A percentile compares a stretch with the other conserved stretches of the same genome.
Evolutionary conservation across 2,797 vertebrate genomes (phyloP).

Genomic region (Typhlichthys subterraneus): DNA sequence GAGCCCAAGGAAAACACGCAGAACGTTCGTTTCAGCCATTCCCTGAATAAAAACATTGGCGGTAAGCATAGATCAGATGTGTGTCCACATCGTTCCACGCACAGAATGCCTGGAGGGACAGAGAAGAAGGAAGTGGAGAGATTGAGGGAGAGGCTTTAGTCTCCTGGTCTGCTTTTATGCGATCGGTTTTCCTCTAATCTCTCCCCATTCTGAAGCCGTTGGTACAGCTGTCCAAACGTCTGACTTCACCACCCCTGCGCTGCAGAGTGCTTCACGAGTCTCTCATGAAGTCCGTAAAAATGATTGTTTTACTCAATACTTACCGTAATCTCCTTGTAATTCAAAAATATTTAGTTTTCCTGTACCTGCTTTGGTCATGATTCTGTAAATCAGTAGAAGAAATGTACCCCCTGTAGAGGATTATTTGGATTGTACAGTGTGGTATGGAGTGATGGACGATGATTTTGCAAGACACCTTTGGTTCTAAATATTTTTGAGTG

Average conservation of each 20-base stretch:
- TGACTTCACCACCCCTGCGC: conserved; percentile 48
- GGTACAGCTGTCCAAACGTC: conserved; percentile 70
- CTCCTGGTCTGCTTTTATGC: conserved; percentile 43
- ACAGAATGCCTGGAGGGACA: conserved; percentile 4
- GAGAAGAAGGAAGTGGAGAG: conserved; percentile 15
- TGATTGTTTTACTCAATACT: conserved; percentile 35
- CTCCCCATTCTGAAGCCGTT: conserved; percentile 34
- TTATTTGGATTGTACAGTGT: too few species aligned
- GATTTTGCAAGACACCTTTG: too few species aligned
- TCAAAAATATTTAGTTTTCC: too few species aligned
- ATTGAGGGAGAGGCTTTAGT: conserved; percentile 27
- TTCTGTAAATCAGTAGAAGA: too few species aligned
- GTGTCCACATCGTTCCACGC: neutral
- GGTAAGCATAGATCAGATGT: conserved; percentile 19
- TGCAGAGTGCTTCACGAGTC: conserved; percentile 4
- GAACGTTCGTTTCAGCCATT: neutral
- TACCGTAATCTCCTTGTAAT: too few species aligned
- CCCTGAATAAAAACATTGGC: conserved; percentile 36
- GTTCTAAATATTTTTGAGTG: too few species aligned
- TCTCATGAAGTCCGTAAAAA: conserved; percentile 23
- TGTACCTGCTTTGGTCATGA: too few species aligned
- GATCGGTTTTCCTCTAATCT: conserved; percentile 48
- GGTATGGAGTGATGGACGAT: too few species aligned
- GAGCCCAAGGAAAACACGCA: conserved; percentile 43
- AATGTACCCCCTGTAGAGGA: too few species aligned